These are phyloP conservation scores for Lepisosteus osseus DNA, from an alignment of 2,113 vertebrate genomes.

Conservation along the genomic window DNA sequence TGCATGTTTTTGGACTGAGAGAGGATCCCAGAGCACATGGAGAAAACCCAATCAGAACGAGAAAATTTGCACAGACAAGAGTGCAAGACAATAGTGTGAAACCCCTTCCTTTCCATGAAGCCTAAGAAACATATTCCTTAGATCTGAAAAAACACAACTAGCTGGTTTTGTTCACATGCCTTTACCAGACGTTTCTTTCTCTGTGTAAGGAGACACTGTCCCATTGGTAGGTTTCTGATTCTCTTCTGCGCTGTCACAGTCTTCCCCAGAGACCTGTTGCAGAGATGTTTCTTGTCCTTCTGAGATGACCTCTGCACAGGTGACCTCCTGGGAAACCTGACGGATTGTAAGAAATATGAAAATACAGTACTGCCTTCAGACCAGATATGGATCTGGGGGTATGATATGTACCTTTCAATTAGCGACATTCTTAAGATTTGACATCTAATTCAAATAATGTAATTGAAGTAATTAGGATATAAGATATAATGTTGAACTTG, in stretches of 20 bases:
- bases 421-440: no score
- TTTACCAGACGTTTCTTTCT: constrained; percentile 34
- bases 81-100: background rate
- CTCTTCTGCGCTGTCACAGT: constrained; percentile 22
- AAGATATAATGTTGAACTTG: no score
- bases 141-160: background rate
- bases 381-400: no score
- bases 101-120: background rate
- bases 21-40: no score
- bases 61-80: no score
- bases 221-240: constrained; percentile 21
- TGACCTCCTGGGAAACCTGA: constrained; percentile 24
- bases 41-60: no score
- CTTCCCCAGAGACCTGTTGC: constrained; percentile 13
- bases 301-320: constrained; percentile 23
- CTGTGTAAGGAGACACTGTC: background rate
- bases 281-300: constrained; percentile 21
- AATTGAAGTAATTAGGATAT: no score
- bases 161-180: background rate
- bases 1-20: no score
- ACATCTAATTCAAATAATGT: no score
- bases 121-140: background rate
- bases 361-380: no score
- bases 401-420: no score
- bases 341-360: no score